These are phyloP conservation scores for Euglossa dilemma DNA, from an alignment of 1,140 invertebrate genomes.

Conservation along the genomic window DNA sequence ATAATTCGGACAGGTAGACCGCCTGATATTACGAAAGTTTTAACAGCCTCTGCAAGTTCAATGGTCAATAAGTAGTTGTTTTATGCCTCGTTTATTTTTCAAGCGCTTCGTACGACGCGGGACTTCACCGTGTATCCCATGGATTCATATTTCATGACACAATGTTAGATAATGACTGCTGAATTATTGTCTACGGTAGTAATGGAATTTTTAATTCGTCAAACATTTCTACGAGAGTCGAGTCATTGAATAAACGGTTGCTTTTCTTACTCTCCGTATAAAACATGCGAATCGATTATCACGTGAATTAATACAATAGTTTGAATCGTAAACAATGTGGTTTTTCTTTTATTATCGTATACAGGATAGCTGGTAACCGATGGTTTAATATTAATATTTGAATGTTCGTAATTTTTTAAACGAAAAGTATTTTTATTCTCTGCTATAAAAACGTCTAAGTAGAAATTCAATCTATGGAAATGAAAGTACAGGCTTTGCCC, in stretches of 20 bases:
- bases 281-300: background rate
- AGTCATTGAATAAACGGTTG: background rate
- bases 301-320: too few species aligned
- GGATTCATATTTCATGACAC: background rate
- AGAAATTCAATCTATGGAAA: too few species aligned
- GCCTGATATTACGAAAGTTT: background rate
- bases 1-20: background rate
- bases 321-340: too few species aligned
- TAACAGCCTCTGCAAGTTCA: background rate
- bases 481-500: too few species aligned
- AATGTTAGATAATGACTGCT: background rate
- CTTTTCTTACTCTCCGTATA: background rate
- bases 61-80: background rate
- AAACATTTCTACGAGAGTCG: background rate
- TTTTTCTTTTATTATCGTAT: too few species aligned
- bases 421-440: too few species aligned
- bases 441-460: too few species aligned
- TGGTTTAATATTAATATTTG: too few species aligned
- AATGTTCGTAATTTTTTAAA: too few species aligned
- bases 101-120: background rate
- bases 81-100: background rate
- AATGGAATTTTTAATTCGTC: background rate
- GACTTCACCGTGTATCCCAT: background rate
- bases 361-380: too few species aligned
- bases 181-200: background rate